Evolutionary conservation across 2,797 vertebrate species (phyloP).

Genomic region (Salmo trutta): DNA sequence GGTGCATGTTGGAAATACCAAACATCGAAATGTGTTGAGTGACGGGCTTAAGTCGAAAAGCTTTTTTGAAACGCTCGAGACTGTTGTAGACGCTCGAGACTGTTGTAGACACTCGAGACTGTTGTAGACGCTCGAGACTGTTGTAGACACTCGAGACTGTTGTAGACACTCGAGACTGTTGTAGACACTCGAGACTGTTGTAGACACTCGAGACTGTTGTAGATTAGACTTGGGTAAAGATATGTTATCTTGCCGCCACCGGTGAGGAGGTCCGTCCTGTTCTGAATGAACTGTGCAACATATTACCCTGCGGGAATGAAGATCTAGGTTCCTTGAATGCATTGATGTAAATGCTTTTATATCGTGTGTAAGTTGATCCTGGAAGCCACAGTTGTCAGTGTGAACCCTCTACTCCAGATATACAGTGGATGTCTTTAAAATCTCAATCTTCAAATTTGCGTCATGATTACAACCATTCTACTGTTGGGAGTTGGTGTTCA

Average conservation of each 20-base stretch:
- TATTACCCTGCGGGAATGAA: not conserved
- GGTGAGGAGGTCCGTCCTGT: not conserved
- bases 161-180: not conserved
- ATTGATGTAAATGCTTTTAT: not conserved
- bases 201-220: not conserved
- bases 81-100: not conserved
- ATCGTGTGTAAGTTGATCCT: not conserved
- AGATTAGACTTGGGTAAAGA: not conserved
- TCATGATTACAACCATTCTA: not conserved
- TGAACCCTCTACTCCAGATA: too few relatives aligned
- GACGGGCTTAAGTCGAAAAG: not conserved
- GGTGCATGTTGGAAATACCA: constrained; percentile 5
- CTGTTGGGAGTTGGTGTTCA: not conserved
- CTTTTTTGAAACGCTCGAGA: not conserved
- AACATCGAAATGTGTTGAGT: not conserved
- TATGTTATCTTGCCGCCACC: not conserved
- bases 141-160: not conserved
- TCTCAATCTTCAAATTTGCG: not conserved
- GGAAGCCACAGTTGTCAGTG: not conserved
- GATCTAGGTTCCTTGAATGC: not conserved
- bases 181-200: not conserved
- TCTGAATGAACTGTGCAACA: not conserved
- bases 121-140: too few relatives aligned
- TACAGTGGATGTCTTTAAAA: not conserved
- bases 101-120: not conserved